Base-by-base conservation (phyloP, 2,113 vertebrate species). In the Rhombomys opimus region DNA sequence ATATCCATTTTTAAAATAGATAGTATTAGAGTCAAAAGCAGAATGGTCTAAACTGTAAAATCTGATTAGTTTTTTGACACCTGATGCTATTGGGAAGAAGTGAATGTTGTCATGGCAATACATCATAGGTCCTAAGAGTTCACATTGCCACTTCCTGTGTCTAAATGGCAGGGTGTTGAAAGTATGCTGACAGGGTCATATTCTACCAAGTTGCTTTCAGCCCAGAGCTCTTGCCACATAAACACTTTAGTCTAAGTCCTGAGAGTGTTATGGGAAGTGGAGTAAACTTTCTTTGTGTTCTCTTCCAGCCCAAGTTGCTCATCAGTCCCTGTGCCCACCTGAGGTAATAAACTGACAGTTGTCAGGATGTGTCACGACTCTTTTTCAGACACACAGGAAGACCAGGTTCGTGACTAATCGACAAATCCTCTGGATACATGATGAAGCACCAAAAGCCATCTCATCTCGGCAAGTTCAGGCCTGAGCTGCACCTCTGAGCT, bases 301-400 rank as follows among this genome's bases (percentile, higher is more conserved):
- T 82, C 84, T 98, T 98, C 97, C 86, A 86, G 96, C 92, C 95
- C 89, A 97, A 89, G 97, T 98, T 98, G 97, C 98, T 98, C 97
- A 98, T 98, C 80, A 1, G 76, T 77, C 57, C 96, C 95, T 88
- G 57, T 96, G 94, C 97, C 96, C 97, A 95, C 97, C 96, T 97
- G 96, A 97, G 96, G 97, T 93, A 98, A 98, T 96, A 92, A 90
- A 97, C 94, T 95, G 97, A 98, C 97, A 98, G 97, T 98, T 98
- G 98, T 97, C 98, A 98, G 97, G 97, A 98, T 98, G 98, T 98
- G 97, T 99, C 98, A 98, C 90, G 95, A 95, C 97, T 98, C 96
- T 96, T 98, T 98, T 98, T 98, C 98, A 98, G 98, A 98, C 98
- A 97, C 93, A 97, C 67, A 95, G 91, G 46, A 95, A 97, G 97